Conservation (phyloP, 2,113 vertebrate species). For the Euleptes europaea region DNA sequence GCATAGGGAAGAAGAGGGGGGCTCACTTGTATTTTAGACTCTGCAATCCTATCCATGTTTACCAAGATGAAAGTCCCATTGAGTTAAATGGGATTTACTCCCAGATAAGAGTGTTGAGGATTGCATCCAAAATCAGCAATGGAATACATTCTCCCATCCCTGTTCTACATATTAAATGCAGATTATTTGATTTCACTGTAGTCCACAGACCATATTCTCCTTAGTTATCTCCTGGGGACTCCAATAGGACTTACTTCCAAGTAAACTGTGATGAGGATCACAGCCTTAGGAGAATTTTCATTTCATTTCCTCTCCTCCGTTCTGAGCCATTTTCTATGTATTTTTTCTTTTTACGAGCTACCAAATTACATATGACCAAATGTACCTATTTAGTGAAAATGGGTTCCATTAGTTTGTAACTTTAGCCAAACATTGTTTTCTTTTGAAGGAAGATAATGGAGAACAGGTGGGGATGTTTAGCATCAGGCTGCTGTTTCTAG, state of each 20-base stretch:
- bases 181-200: conserved; percentile 3
- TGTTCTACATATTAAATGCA: neutral
- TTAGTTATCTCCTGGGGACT: neutral
- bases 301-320: conserved; percentile 61
- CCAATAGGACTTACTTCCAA: neutral
- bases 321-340: conserved; percentile 49
- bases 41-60: too few relatives aligned
- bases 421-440: conserved; percentile 76
- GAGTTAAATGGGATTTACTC: too few relatives aligned
- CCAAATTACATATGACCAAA: conserved; percentile 76
- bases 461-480: conserved; percentile 74
- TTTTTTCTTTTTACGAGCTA: conserved; percentile 67
- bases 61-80: too few relatives aligned
- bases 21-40: neutral
- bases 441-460: conserved; percentile 73
- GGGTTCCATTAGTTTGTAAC: conserved; percentile 73
- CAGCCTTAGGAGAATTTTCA: conserved; percentile 41
- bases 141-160: neutral
- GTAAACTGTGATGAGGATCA: neutral
- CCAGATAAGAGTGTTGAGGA: too few relatives aligned
- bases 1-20: too few relatives aligned
- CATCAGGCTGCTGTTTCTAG: conserved; percentile 78
- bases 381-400: conserved; percentile 76
- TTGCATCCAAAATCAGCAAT: neutral
- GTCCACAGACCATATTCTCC: neutral